Evolutionary conservation across 2,888 invertebrate species (phyloP).

Genomic region (Drosophila putrida): DNA sequence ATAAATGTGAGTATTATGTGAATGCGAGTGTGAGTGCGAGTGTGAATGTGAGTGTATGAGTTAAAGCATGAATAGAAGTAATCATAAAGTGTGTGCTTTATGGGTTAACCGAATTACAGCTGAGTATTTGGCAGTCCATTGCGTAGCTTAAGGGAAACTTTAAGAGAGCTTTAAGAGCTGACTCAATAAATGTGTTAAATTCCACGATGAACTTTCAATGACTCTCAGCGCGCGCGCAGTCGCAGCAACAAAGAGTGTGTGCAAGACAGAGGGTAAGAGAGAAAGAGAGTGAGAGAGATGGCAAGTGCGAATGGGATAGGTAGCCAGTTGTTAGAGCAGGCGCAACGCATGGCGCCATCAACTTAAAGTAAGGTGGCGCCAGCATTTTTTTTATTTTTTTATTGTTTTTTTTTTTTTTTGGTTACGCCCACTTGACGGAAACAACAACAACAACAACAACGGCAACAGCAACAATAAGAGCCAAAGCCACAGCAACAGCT

Average conservation of each 20-base stretch:
- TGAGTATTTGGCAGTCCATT: conserved; percentile 28
- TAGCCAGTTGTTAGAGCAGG: conserved; percentile 59
- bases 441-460: conserved; percentile 24
- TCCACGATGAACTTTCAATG: conserved; percentile 63
- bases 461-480: conserved; percentile 25
- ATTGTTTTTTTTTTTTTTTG: conserved; percentile 55
- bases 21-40: neutral
- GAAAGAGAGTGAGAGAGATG: conserved; percentile 13
- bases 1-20: conserved; percentile 6
- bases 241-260: conserved; percentile 45
- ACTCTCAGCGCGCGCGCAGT: conserved; percentile 55
- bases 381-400: conserved; percentile 64
- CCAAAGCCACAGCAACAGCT: conserved; percentile 45
- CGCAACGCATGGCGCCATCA: conserved; percentile 74
- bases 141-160: conserved; percentile 33
- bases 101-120: conserved; percentile 17
- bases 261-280: neutral
- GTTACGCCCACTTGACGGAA: conserved; percentile 81
- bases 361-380: conserved; percentile 83
- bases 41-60: conserved; percentile 11
- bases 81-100: conserved; percentile 53
- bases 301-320: conserved; percentile 42
- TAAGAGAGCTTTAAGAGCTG: conserved; percentile 32
- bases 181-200: conserved; percentile 47
- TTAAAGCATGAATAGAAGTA: conserved; percentile 20